A percentile compares a stretch with the other conserved stretches of the same genome.
phyloP scores from a whole-genome alignment of 2,113 vertebrate species.

The Trogon melanurus region DNA sequence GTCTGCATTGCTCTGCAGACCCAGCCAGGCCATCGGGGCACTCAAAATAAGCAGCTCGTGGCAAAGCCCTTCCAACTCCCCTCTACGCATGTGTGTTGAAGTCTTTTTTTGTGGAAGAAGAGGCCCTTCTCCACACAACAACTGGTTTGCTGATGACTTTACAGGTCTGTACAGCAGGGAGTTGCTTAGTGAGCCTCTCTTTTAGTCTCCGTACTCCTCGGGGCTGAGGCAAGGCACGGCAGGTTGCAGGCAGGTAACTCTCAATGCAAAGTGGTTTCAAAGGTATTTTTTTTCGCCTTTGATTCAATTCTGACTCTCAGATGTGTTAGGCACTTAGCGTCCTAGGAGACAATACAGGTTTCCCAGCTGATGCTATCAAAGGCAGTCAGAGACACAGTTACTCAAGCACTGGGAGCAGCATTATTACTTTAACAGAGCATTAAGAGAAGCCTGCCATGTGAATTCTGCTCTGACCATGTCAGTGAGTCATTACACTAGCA shows the following conservation, averaged over 20 bases:
- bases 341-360: neutral
- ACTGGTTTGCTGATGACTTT: neutral
- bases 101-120: neutral
- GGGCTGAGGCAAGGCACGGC: neutral
- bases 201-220: neutral
- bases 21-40: neutral
- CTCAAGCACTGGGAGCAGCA: neutral
- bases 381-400: neutral
- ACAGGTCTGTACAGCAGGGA: neutral
- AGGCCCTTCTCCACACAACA: neutral
- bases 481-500: neutral
- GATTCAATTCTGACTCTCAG: neutral
- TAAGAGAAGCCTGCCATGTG: neutral
- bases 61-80: neutral
- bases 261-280: neutral
- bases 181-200: neutral
- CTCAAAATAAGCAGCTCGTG: neutral
- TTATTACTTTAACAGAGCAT: neutral
- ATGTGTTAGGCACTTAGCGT: neutral
- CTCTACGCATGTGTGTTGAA: accelerated
- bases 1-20: neutral
- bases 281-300: neutral
- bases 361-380: neutral
- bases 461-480: neutral
- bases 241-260: neutral